Evolutionary conservation across 1,140 invertebrate species (phyloP).

Genomic region (Drosophila ficusphila): DNA sequence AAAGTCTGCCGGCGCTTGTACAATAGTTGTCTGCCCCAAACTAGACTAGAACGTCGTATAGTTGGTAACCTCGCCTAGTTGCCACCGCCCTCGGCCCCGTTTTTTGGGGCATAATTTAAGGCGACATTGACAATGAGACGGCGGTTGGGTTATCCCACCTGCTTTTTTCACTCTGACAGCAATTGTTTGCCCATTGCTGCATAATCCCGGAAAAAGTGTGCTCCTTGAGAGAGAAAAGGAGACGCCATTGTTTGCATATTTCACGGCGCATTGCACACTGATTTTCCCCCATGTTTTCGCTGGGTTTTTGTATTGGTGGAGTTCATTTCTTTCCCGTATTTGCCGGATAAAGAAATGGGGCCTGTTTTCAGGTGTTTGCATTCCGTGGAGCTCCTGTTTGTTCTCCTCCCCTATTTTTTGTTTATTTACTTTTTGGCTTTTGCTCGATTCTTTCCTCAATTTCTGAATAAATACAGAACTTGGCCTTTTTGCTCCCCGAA

Average conservation of each 20-base stretch:
- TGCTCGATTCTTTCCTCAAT: constrained; percentile 18
- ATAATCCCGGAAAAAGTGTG: constrained; percentile 60
- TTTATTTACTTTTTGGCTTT: constrained; percentile 23
- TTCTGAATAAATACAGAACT: constrained; percentile 36
- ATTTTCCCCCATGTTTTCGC: constrained; percentile 49
- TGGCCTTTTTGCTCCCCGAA: constrained; percentile 1
- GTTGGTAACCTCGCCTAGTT: constrained; percentile 2
- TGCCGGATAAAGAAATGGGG: constrained; percentile 11
- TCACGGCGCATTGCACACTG: constrained; percentile 76
- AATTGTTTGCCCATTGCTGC: constrained; percentile 79
- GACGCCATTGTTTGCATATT: constrained; percentile 78
- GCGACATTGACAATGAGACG: constrained; percentile 78
- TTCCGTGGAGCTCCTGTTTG: background rate
- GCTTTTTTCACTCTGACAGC: constrained; percentile 55
- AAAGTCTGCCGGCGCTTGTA: constrained; percentile 54
- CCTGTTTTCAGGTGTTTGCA: constrained; percentile 20
- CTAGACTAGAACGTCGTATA: constrained; percentile 65
- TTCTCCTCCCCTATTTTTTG: background rate
- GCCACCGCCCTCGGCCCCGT: too few species aligned
- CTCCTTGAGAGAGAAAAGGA: constrained; percentile 8
- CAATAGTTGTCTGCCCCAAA: constrained; percentile 63
- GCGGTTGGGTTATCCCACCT: constrained; percentile 31
- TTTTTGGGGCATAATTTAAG: constrained; percentile 73
- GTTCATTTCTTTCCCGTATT: constrained; percentile 36
- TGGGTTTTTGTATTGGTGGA: constrained; percentile 27